Conservation (phyloP, 1,140 invertebrate species). For the Oreohelix idahoensis region DNA sequence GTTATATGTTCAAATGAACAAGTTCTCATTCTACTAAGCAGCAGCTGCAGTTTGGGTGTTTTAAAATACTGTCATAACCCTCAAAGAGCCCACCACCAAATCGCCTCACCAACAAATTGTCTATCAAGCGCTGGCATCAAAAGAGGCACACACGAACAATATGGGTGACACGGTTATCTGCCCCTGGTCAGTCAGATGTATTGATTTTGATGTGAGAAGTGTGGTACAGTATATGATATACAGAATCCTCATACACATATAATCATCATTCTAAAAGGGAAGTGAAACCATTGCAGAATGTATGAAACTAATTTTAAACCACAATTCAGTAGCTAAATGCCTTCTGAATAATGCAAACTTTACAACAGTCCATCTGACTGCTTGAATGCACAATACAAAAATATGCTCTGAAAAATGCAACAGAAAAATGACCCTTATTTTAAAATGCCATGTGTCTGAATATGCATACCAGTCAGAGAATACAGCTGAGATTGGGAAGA, state of each 20-base stretch:
- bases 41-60: neutral
- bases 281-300: neutral
- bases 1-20: no score
- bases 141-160: conserved; percentile 32
- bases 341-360: no score
- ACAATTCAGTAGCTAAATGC: no score
- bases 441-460: no score
- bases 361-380: no score
- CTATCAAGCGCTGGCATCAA: conserved; percentile 28
- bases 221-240: neutral
- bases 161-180: conserved; percentile 38
- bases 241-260: no score
- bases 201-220: conserved; percentile 1
- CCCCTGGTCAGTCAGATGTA: conserved; percentile 39
- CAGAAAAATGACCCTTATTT: no score
- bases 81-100: conserved; percentile 27
- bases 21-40: neutral
- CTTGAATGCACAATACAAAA: neutral
- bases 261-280: no score
- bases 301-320: neutral
- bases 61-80: neutral
- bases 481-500: no score
- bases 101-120: conserved; percentile 25
- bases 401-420: no score
- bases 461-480: no score